A percentile compares a stretch with the other conserved stretches of the same genome.
Conservation (phyloP, 2,888 invertebrate genomes). For the Pherbina coryleti region DNA sequence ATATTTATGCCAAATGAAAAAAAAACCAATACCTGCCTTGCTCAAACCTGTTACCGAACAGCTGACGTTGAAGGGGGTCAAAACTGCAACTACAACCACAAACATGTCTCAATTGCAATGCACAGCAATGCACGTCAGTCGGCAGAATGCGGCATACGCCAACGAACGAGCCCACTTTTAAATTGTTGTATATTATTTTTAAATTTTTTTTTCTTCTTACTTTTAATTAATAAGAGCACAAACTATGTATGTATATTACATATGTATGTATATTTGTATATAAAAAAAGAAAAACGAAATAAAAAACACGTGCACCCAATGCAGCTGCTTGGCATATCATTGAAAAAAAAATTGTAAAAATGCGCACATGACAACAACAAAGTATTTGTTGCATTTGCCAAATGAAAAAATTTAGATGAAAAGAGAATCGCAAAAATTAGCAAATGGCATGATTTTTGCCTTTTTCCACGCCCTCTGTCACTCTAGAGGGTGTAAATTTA, state of each 20-base stretch:
- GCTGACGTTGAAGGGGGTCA: constrained; percentile 23
- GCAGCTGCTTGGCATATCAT: neutral
- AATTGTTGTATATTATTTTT: neutral
- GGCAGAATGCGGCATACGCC: neutral
- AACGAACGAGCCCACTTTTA: neutral
- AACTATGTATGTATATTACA: no score
- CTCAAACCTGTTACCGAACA: neutral
- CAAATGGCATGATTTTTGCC: no score
- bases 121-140: neutral
- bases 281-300: neutral
- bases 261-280: neutral
- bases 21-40: neutral
- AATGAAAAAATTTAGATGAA: no score
- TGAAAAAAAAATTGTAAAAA: neutral
- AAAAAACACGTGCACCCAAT: neutral
- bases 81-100: neutral
- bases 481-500: no score
- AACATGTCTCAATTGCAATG: neutral
- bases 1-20: neutral
- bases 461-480: no score
- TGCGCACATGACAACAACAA: no score
- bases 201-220: neutral
- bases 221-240: no score
- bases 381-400: no score
- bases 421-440: no score